Evolutionary conservation across 2,888 invertebrate genomes (phyloP), one percentile per base, ranked within the genome.

Genomic region (Achlya flavicornis): DNA sequence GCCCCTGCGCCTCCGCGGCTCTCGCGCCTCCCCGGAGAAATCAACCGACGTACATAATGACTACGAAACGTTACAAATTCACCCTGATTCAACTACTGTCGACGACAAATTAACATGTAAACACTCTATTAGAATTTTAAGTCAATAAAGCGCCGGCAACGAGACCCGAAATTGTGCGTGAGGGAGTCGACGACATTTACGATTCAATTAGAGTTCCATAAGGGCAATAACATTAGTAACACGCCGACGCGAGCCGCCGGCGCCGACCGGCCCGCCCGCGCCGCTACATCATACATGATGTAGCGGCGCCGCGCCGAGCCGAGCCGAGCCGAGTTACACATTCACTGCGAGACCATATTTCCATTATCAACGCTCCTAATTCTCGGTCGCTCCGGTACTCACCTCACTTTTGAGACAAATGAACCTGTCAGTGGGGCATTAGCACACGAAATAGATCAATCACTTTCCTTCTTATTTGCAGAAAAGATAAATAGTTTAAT

Each of bases 21-120:
- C 35, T 63, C 53, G 43, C 68, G 72, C 79, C 76, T 80, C 79
- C 79, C 78, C 61, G 58, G 79, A 81, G 80, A 77, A 74, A 77
- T 76, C 66, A 75, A 68, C 73, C 60, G 16, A 63, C 12, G 41
- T 12, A 5, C 41, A 4, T 60, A 60, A 43, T 64, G 61, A 43
- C 63, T 53, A 63, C 64, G 69, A 62, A 67, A 64, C 61, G 63
- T 66, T 62, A 64, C 68, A 63, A 67, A 69, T 67, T 57, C 63
- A 43, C 57, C 58, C 64, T 63, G 61, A 68, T 69, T 70, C 64
- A 69, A 62, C 41, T 63, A 59, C 26, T 26, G 66, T 58, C 11
- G 35, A 38, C 59, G 41, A 10, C 4, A 19, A 38, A 35, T 38
- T 16, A 16, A 14, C 60, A 41, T 26, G 60, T 41, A 41, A 60